phyloP scores from a whole-genome alignment of 1,140 invertebrate genomes.

The Bombus waltoni region DNA sequence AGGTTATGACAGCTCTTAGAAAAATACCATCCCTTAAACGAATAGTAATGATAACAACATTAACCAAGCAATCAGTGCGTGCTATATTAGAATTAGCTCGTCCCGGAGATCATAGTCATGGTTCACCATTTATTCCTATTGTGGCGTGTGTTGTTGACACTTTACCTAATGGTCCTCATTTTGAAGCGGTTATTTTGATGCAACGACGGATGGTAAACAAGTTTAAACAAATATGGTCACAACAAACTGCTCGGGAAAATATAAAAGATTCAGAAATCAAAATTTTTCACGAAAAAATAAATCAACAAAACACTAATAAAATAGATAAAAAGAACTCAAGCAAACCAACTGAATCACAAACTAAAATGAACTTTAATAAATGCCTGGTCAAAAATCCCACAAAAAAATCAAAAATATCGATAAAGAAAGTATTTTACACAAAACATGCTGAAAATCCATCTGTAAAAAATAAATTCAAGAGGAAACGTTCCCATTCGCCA shows the following conservation, averaged over 20 bases:
- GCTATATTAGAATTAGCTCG: conserved; percentile 79
- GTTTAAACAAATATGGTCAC: conserved; percentile 53
- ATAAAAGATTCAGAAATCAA: conserved; percentile 19
- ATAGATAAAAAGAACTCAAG: conserved; percentile 7
- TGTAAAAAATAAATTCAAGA: conserved; percentile 50
- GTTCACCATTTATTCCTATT: conserved; percentile 79
- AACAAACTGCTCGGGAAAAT: background rate
- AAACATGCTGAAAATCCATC: conserved; percentile 47
- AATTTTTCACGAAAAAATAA: background rate
- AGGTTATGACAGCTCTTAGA: conserved; percentile 77
- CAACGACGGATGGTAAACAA: conserved; percentile 76
- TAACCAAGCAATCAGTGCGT: conserved; percentile 81
- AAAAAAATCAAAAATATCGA: conserved; percentile 25
- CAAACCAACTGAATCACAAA: conserved; percentile 12
- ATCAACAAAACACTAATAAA: conserved; percentile 7
- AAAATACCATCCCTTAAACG: conserved; percentile 75
- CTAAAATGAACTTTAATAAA: conserved; percentile 39
- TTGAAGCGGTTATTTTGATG: conserved; percentile 79
- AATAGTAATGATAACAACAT: conserved; percentile 79
- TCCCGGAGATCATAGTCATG: conserved; percentile 69
- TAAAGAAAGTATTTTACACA: conserved; percentile 42
- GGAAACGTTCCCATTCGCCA: conserved; percentile 62
- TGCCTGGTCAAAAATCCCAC: conserved; percentile 7
- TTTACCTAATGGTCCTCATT: conserved; percentile 76
- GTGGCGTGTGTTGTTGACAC: conserved; percentile 79